Base-by-base conservation (phyloP, 1,140 invertebrate species). In the Ganaspis sp. region DNA sequence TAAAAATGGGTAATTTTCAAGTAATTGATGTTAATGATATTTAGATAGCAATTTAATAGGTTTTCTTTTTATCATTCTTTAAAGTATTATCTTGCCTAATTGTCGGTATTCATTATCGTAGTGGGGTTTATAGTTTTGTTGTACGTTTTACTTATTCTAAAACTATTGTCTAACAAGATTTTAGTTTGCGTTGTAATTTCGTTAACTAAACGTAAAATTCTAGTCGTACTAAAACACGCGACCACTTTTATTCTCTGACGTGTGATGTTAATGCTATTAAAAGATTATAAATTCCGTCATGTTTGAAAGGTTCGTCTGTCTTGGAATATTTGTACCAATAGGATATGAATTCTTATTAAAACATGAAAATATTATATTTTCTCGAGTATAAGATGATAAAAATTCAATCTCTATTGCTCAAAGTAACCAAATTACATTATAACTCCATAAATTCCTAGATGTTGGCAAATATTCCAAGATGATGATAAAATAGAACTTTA, bases 401-500 rank as follows among this genome's bases (percentile, higher is more conserved):
- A 19, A 21, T 71, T 49, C 9, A 34, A 26, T 58, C 12, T 58
- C 6, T n/a, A 69, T 73, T 17, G 70, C 15, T 64, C 38, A 49
- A 17, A 49, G 0, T 69, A 70, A 82, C 79, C 77, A 77, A 40
- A 42, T 58, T 70, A 53, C 12, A 42, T 71, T 76, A 1, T 64
- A 29, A 26, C 23, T 12, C 12, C n/a, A 34, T 64, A 64, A 64
- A 64, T 64, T 64, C 58, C 58, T 15, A 26, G 21, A 64, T 34
- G 58, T 29, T 26, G 58, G 23, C 58, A 29, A 64, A 58, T 34
- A 34, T 6, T 34, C 29, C 29, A 34, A 34, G 29, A 34, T 34
- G 29, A 34, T 34, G 29, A 34, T 19, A 76, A 80, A 77, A 72
- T 77, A 29, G 58, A 75, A 74, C 53, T 76, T 80, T 75, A 81